Evolutionary conservation across 2,888 invertebrate species (phyloP).

Genomic region (Drosophila eohydei): DNA sequence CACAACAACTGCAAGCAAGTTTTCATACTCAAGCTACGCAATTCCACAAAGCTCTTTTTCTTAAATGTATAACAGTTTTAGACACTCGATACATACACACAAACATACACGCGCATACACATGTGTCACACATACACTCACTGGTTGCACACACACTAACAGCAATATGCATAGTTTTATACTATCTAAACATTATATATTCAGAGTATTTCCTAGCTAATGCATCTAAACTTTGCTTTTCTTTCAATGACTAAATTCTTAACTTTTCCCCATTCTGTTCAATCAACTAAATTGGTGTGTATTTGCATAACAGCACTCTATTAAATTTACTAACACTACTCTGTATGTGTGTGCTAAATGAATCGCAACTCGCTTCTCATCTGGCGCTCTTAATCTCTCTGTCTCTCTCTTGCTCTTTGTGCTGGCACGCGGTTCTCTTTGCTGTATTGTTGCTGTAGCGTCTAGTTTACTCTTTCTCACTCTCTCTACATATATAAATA

Average conservation of each 20-base stretch:
- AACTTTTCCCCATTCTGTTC: constrained; percentile 13
- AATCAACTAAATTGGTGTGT: constrained; percentile 26
- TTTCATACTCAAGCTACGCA: constrained; percentile 71
- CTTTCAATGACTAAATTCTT: constrained; percentile 17
- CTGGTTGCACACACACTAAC: constrained; percentile 38
- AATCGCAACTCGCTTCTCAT: constrained; percentile 44
- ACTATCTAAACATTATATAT: constrained; percentile 7
- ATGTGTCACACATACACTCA: constrained; percentile 19
- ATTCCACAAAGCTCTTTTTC: constrained; percentile 68
- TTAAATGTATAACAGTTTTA: constrained; percentile 78
- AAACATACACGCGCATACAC: constrained; percentile 25
- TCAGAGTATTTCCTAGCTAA: constrained; percentile 38
- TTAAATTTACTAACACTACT: constrained; percentile 20
- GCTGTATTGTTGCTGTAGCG: constrained; percentile 47
- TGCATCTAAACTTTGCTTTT: constrained; percentile 53
- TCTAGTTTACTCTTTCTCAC: constrained; percentile 28
- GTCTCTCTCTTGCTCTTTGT: constrained; percentile 28
- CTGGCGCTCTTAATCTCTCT: constrained; percentile 27
- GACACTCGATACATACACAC: constrained; percentile 43
- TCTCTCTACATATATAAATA: constrained; percentile 1
- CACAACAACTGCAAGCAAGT: constrained; percentile 65
- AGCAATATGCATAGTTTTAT: constrained; percentile 51
- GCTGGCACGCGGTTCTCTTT: constrained; percentile 42
- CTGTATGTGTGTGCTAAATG: constrained; percentile 31
- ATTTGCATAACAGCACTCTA: constrained; percentile 40